Evolutionary conservation across 2,797 vertebrate genomes (phyloP).

Genomic region (Micropoecilia bifurca): DNA sequence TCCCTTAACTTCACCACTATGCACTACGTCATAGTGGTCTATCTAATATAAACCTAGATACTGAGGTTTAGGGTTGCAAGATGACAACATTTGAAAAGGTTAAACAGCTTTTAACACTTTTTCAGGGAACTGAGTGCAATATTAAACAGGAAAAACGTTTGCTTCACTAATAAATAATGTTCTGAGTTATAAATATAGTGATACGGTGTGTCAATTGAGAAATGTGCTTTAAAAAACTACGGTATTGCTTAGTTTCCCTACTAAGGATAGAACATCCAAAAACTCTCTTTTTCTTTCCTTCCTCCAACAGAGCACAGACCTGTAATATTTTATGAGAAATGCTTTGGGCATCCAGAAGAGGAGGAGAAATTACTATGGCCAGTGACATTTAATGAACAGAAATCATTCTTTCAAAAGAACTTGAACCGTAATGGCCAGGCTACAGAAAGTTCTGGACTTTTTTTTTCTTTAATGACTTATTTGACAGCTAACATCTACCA

Average conservation of each 20-base stretch:
- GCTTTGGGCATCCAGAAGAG: constrained; percentile 8
- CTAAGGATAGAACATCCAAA: constrained; percentile 30
- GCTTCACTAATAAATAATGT: constrained; percentile 36
- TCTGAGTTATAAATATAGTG: constrained; percentile 42
- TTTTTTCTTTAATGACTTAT: constrained; percentile 3
- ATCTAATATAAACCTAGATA: background rate
- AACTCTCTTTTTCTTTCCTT: constrained; percentile 16
- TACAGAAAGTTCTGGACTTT: constrained; percentile 16
- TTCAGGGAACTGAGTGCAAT: background rate
- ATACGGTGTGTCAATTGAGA: constrained; percentile 63
- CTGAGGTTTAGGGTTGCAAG: background rate
- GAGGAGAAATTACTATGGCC: background rate
- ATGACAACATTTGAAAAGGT: background rate
- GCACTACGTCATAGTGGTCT: background rate
- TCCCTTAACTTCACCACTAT: background rate
- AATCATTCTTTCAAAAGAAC: constrained; percentile 26
- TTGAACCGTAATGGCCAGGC: background rate
- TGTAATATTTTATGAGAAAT: constrained; percentile 16
- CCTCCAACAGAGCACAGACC: constrained; percentile 13
- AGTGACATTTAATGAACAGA: constrained; percentile 15
- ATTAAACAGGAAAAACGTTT: constrained; percentile 25
- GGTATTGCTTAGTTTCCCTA: constrained; percentile 35
- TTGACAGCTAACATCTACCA: constrained; percentile 11
- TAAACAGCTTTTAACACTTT: background rate
- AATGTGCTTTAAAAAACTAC: constrained; percentile 57